Percentiles rank a stretch among this genome's conserved stretches.
Evolutionary conservation across 2,888 invertebrate species (phyloP).

Genomic region (Gastrophysa polygoni): DNA sequence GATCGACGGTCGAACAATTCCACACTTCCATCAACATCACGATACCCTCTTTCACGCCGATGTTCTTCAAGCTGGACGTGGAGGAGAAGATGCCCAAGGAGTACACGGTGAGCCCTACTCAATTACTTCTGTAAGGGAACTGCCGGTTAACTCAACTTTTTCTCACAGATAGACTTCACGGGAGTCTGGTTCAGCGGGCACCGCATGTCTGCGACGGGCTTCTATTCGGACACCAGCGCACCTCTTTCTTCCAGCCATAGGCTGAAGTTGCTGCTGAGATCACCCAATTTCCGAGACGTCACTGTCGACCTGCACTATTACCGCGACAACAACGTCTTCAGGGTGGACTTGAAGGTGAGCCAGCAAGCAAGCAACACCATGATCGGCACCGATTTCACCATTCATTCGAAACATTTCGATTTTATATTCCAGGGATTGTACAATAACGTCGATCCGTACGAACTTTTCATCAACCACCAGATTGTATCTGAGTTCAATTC

Average conservation of each 20-base stretch:
- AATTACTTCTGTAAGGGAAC: no score
- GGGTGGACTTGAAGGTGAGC: conserved; percentile 68
- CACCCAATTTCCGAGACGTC: conserved; percentile 75
- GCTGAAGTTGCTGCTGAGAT: conserved; percentile 70
- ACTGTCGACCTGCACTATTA: conserved; percentile 68
- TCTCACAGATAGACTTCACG: conserved; percentile 69
- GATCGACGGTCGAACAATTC: conserved; percentile 68
- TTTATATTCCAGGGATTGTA: conserved; percentile 62
- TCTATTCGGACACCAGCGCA: conserved; percentile 77
- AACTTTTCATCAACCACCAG: conserved; percentile 68
- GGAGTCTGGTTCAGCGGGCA: conserved; percentile 84
- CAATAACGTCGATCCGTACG: conserved; percentile 71
- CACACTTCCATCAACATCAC: conserved; percentile 76
- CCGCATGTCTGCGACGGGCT: conserved; percentile 71
- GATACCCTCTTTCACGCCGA: conserved; percentile 75
- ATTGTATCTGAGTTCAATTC: conserved; percentile 65
- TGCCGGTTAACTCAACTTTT: no score
- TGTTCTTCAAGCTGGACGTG: conserved; percentile 68
- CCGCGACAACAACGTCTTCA: conserved; percentile 71
- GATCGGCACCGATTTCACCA: no score
- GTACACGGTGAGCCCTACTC: conserved; percentile 73
- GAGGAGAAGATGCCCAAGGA: conserved; percentile 71
- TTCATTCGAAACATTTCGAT: not conserved
- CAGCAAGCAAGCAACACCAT: no score
- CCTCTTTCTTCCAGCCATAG: conserved; percentile 67